Conservation (phyloP, 1,140 invertebrate species). For the Samia ricini region DNA sequence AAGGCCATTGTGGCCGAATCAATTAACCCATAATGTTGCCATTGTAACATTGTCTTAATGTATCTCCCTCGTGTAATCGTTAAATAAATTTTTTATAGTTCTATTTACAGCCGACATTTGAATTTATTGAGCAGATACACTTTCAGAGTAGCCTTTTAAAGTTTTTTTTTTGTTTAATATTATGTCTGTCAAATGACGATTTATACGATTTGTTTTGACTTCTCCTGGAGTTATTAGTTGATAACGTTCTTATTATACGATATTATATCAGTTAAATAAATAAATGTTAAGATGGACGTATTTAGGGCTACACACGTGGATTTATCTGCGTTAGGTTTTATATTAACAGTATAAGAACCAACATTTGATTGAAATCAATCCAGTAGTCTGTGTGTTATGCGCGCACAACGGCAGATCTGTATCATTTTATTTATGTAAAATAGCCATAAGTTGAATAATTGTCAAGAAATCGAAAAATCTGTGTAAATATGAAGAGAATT, state of each 20-base stretch:
- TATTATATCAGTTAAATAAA: no score
- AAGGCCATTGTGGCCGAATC: slow-evolving; percentile 71
- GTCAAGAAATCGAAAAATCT: no score
- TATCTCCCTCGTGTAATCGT: slow-evolving; percentile 65
- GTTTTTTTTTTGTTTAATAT: slow-evolving; percentile 54
- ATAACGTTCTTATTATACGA: slow-evolving; percentile 18
- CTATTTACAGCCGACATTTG: slow-evolving; percentile 58
- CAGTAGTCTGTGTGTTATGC: no score
- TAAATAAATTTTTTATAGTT: slow-evolving; percentile 72
- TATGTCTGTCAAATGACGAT: slow-evolving; percentile 35
- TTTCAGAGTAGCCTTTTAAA: slow-evolving; percentile 61
- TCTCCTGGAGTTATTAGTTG: slow-evolving; percentile 40
- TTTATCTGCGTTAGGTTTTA: no score
- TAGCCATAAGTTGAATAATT: no score
- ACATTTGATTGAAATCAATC: no score
- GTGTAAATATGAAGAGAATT: no score
- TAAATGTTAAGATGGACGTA: background rate
- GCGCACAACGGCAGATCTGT: no score
- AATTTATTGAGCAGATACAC: slow-evolving; percentile 70
- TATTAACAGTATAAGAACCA: no score
- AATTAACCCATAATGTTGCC: slow-evolving; percentile 72
- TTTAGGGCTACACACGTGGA: no score
- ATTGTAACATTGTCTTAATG: slow-evolving; percentile 76
- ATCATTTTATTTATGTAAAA: no score
- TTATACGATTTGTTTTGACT: slow-evolving; percentile 52